Percentiles rank a stretch among this genome's conserved stretches.
These are phyloP conservation scores for Caerostris darwini DNA, from an alignment of 1,140 invertebrate species.

Conservation along the genomic window DNA sequence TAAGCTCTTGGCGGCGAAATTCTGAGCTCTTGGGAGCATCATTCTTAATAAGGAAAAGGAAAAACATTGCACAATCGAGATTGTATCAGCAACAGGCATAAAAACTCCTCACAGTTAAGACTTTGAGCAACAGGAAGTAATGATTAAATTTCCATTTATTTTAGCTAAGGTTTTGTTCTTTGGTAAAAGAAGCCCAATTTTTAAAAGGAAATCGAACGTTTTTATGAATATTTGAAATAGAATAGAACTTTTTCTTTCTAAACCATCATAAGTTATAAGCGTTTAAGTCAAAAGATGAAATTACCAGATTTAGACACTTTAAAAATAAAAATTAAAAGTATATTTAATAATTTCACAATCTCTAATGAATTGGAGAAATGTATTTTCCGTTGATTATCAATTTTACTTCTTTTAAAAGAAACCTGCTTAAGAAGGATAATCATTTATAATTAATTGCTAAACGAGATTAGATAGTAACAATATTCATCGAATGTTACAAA, in stretches of 20 bases:
- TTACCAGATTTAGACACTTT: too few relatives aligned
- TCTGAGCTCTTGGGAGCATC: not conserved
- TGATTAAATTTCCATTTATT: constrained; percentile 21
- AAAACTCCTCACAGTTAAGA: constrained; percentile 16
- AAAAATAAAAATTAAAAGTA: too few relatives aligned
- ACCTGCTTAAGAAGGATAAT: too few relatives aligned
- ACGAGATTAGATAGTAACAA: too few relatives aligned
- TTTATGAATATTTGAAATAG: not conserved
- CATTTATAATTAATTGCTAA: too few relatives aligned
- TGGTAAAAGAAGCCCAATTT: not conserved
- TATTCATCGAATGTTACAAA: too few relatives aligned
- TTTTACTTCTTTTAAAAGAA: too few relatives aligned
- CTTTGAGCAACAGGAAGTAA: not conserved
- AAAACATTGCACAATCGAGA: not conserved
- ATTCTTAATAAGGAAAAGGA: not conserved
- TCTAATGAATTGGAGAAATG: too few relatives aligned
- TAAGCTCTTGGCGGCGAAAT: not conserved
- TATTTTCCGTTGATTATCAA: too few relatives aligned
- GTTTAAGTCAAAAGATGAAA: too few relatives aligned
- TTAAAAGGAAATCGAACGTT: not conserved
- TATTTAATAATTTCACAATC: too few relatives aligned
- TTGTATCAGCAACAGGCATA: not conserved
- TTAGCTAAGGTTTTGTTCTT: not conserved
- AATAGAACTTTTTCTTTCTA: not conserved
- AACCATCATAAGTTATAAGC: not conserved